Evolutionary conservation across 2,113 vertebrate genomes (phyloP), one percentile per base, ranked within the genome.

Genomic region (Tragelaphus scriptus): DNA sequence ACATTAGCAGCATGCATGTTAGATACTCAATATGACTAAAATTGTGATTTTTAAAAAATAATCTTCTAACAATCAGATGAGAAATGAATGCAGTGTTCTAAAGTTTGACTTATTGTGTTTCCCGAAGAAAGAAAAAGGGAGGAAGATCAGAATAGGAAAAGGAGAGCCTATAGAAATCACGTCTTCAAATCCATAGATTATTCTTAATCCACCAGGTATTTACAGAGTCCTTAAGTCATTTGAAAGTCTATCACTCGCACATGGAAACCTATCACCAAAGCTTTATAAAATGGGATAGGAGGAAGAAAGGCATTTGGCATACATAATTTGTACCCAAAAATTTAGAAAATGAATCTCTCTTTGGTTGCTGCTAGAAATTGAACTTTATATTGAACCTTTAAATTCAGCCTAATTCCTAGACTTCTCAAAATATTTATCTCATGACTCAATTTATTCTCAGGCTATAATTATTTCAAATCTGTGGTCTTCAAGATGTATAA

Each of bases 81-180:
- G 16, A 91, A 91, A 97, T 95, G n/a, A 93, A 87, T 49, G 4
- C 32, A 87, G 91, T 88, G 56, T 85, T 96, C 96, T 81, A 59
- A 97, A 87, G 7, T 79, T 65, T 81, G 36, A 32, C 36, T 91
- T 75, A 36, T 63, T 75, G n/a, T 80, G 23, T 17, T 8, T 80
- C 25, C 91, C 25, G 4, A 96, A 97, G 44, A 85, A 82, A 95
- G 65, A 94, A 47, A 36, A 56, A 71, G 19, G n/a, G 26, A 85
- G 3, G 8, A 2, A 89, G 10, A 59, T 5, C 5, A 56, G 8
- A 88, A 59, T 68, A 8, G 9, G 30, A 91, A 95, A 90, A 86
- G 13, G 47, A 80, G 7, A 87, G 5, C 10, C 30, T 56, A 51
- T 15, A 68, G 49, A 92, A 84, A 59, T 49, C 30, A 71, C 77